Evolutionary conservation across 1,140 invertebrate genomes (phyloP), one percentile per base, ranked within the genome.

Genomic region (Achatina immaculata): DNA sequence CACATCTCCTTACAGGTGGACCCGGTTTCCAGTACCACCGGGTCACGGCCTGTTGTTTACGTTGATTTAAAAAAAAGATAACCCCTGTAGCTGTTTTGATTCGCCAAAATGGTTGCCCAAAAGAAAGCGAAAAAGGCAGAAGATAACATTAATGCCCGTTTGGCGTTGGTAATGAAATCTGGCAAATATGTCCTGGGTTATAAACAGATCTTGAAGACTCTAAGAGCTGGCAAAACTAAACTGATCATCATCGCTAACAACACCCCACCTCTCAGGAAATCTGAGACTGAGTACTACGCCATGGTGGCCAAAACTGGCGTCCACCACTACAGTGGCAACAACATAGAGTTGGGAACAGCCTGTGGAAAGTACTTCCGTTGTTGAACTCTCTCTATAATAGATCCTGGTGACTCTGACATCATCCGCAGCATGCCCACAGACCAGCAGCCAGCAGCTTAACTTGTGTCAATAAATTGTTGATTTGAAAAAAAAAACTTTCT

Each of bases 291-390:
- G 91, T 99, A 99, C 92, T 99, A 99, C 90, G 98, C 98, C 78
- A 99, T 99, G 96, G 94, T 99, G 90, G 97, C 99, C 7, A 99
- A 99, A 91, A 99, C 98, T 86, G 99, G 98, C 85, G 98, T 99
- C 28, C 99, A 99, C 90, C 98, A 99, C 91, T 99, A 99, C 93
- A 96, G 96, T 83, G 99, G 98, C 40, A 99, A 98, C 93, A 99
- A 99, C 92, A 99, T 99, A 88, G 99, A 99, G 91, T 93, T 99
- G 83, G 98, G 99, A 83, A 99, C 98, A 81, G 98, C 98, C 36
- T 99, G 99, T 90, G 99, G 99, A 92, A 99, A 99, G 94, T 99
- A 99, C 92, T 99, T 99, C 94, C 94, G 98, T 88, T 98, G 99
- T 14, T 98, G 98, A 92, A 98, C 97, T 58, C 94, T 99, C 87